Base-by-base conservation (phyloP, 2,113 vertebrate genomes). In the Nestor notabilis region DNA sequence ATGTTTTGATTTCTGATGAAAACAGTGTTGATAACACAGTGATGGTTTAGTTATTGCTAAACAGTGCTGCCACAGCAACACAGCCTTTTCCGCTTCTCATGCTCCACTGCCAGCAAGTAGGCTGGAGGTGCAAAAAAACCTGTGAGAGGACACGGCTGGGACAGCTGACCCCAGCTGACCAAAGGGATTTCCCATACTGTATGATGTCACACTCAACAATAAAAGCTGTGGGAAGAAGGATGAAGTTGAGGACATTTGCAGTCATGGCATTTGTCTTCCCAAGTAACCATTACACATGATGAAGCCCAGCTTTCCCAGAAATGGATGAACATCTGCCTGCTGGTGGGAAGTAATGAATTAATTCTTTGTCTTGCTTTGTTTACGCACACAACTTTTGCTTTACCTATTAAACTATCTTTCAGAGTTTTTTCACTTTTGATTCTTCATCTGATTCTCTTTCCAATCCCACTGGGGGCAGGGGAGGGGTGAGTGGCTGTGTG, bases 61-160 rank as follows among this genome's bases (percentile, higher is more conserved):
- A 8, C 18, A 41, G 18, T 31, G 12, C 29, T 92, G 6, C 37
- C 19, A 39, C 46, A 46, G 13, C 5, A 13, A 31, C 29, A 41
- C 2, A 3, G 3, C 3, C 13, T 76, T 83, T 65, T 86, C 71
- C 41, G 31, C 31, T 55, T 61, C 37, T 68, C 11, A 11, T 29
- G 44, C 10, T 50, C 27, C 23, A 12, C 19, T 17, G 3, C 2
- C 7, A 18, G 41, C 0, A 0, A 65, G 9, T 2, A 68, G 17
- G 6, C 4, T 35, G 41, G 5, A 5, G 1, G 1, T 17, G 2
- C 41, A 50, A 16, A 27, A 52, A 33, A 29, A 65, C 7, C 0
- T 15, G 7, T 14, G 18, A 63, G 11, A 12, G 17, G 23, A 39
- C 23, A 28, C 15, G 64, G 5, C 7, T 0, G 2, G 19, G 25